These are phyloP conservation scores for Polyploca ridens DNA, from an alignment of 2,888 invertebrate genomes.

Conservation along the genomic window DNA sequence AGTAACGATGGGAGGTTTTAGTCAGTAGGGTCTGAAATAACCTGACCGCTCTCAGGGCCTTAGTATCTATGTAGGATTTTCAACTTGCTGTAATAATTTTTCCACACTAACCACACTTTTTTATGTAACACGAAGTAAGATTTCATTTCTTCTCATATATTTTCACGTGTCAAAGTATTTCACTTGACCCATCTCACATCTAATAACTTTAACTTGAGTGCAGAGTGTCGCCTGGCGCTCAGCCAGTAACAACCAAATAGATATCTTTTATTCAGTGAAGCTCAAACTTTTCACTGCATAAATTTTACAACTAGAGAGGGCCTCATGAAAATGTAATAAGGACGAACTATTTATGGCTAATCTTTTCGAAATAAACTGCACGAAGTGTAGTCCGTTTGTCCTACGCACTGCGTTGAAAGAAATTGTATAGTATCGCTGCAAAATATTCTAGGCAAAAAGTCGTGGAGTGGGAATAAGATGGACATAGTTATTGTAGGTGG, in stretches of 20 bases:
- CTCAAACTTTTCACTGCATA: constrained; percentile 81
- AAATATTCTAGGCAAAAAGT: constrained; percentile 62
- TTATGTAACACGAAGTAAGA: neutral
- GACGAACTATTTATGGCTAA: constrained; percentile 82
- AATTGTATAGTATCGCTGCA: constrained; percentile 56
- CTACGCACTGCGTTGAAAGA: constrained; percentile 64
- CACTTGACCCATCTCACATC: constrained; percentile 52
- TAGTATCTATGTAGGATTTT: no score
- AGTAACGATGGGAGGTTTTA: no score
- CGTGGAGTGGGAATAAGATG: constrained; percentile 44
- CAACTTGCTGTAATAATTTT: no score
- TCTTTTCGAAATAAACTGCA: constrained; percentile 80
- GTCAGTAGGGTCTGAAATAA: no score
- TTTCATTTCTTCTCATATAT: constrained; percentile 15
- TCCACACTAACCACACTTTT: no score
- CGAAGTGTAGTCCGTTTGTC: constrained; percentile 60
- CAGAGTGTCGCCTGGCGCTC: constrained; percentile 69
- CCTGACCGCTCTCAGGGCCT: no score
- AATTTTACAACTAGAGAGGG: constrained; percentile 72
- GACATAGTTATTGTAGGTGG: constrained; percentile 32
- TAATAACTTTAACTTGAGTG: constrained; percentile 52
- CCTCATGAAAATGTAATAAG: constrained; percentile 83
- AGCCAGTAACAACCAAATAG: constrained; percentile 76
- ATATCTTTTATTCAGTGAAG: constrained; percentile 82
- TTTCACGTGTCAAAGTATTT: constrained; percentile 27